These are phyloP conservation scores for Notothenia rossii DNA, from an alignment of 2,113 vertebrate species.

Conservation along the genomic window DNA sequence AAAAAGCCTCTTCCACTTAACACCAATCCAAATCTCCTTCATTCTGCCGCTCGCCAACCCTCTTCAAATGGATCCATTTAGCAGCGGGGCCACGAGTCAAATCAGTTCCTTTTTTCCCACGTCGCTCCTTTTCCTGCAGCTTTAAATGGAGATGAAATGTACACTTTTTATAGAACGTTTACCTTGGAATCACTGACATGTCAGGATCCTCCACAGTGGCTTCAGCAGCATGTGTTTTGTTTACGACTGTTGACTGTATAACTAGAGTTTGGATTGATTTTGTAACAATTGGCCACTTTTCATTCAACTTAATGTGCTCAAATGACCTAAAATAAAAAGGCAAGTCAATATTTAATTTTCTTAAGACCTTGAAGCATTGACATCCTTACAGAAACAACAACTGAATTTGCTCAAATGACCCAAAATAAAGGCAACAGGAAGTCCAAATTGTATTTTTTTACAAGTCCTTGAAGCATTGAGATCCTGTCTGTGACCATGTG, in stretches of 20 bases:
- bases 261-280: constrained; percentile 29
- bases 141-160: constrained; percentile 38
- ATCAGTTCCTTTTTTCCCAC: constrained; percentile 40
- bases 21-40: constrained; percentile 54
- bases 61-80: constrained; percentile 54
- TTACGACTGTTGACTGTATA: neutral
- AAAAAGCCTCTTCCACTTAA: constrained; percentile 40
- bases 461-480: neutral
- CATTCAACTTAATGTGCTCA: neutral
- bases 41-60: constrained; percentile 32
- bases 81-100: constrained; percentile 49
- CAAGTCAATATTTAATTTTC: neutral
- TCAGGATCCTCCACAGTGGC: neutral
- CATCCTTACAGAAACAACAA: neutral
- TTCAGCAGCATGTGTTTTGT: constrained; percentile 24
- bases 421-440: constrained; percentile 4
- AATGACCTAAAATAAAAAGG: neutral
- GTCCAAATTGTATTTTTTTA: neutral
- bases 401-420: neutral
- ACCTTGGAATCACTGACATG: constrained; percentile 12
- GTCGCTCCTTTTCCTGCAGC: constrained; percentile 19
- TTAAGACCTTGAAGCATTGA: neutral
- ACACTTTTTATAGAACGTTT: constrained; percentile 36
- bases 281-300: constrained; percentile 14
- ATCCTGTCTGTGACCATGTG: neutral